Evolutionary conservation across 2,888 invertebrate genomes (phyloP), one percentile per base, ranked within the genome.

Genomic region (Hartigia nigra): DNA sequence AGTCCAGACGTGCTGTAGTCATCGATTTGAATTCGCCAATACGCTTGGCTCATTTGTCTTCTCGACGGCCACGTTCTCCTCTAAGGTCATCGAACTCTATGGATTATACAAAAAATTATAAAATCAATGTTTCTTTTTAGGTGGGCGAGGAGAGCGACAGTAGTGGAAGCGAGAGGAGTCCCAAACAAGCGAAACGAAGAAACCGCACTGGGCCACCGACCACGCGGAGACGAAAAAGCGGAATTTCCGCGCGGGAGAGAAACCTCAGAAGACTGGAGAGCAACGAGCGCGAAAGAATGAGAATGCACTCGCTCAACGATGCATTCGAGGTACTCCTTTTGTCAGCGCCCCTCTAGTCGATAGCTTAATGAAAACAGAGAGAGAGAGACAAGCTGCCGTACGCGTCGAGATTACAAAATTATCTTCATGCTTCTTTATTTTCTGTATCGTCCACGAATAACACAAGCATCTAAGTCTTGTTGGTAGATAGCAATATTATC

Each of bases 251-350:
- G 3, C 93, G 97, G 78, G 98, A 98, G 90, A 93, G 97, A 82
- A 98, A 97, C 92, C 92, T 97, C 80, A 94, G 98, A 76, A 94
- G 98, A 79, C 93, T 98, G 77, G 98, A 98, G 92, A 97, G 97
- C 91, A 98, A 98, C 91, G 97, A 98, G 91, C 93, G 98, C 77
- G 98, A 98, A 92, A 93, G 98, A 79, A 96, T 97, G 96, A 93
- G 98, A 86, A 98, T 98, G 98, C 98, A 98, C 91, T 96, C 96
- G 77, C 93, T 98, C 79, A 98, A 98, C 91, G 96, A 97, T 89
- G 98, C 98, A 31, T 98, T 98, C 92, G 96, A 97, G 94, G 97
- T 96, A 91, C 79, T 75, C 70, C 76, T 72, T 74, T 32, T 72
- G 72, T 32, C 72, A 12, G 72, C 72, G 9, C 69, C 69, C 69